Evolutionary conservation across 2,797 vertebrate genomes (phyloP).

Genomic region (Adelosebastes latens): DNA sequence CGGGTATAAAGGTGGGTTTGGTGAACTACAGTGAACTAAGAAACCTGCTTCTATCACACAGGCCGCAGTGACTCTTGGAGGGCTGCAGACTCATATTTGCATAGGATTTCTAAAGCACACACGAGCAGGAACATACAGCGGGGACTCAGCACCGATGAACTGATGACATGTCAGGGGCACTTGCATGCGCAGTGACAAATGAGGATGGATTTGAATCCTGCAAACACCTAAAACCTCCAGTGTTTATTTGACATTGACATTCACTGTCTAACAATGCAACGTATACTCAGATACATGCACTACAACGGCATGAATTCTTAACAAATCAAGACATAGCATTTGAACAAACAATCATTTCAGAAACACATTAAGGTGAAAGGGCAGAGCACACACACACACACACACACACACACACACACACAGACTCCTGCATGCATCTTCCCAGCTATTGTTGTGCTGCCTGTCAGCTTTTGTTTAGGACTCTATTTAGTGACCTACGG

Average conservation of each 20-base stretch:
- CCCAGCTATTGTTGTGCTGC: slow-evolving; percentile 56
- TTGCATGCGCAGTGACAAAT: not conserved
- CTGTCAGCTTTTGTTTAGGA: slow-evolving; percentile 62
- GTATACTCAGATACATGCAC: not conserved
- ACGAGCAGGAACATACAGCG: not conserved
- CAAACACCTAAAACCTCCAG: not conserved
- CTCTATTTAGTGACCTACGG: slow-evolving; percentile 75
- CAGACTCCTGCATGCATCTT: slow-evolving; percentile 13
- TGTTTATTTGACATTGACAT: not conserved
- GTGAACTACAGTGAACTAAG: not conserved
- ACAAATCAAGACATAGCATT: not conserved
- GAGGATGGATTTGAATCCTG: not conserved
- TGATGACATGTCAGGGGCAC: too few relatives aligned
- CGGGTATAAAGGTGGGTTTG: not conserved
- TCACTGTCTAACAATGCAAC: not conserved
- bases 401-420: not conserved
- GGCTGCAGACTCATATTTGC: not conserved
- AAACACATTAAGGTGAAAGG: not conserved
- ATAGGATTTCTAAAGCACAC: not conserved
- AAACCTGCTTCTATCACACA: not conserved
- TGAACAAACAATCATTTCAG: not conserved
- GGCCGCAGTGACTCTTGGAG: not conserved
- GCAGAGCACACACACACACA: not conserved
- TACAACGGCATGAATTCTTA: not conserved
- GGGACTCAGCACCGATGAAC: not conserved